Evolutionary conservation across 2,888 invertebrate species (phyloP).

Genomic region (Gymnosoma rotundatum): DNA sequence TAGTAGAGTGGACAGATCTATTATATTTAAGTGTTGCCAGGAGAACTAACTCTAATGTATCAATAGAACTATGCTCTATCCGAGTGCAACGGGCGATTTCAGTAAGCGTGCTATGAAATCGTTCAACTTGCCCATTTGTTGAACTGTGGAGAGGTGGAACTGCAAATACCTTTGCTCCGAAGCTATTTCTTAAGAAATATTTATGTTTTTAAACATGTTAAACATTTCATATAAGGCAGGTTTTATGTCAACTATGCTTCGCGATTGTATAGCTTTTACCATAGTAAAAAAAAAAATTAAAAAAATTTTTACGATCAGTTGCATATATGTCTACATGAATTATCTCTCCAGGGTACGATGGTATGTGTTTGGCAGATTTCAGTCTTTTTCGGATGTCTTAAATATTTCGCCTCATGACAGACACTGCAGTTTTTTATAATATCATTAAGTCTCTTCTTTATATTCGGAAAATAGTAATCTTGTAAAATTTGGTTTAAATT

Average conservation of each 20-base stretch:
- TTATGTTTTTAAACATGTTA: background rate
- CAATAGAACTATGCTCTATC: background rate
- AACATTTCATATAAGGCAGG: conserved; percentile 10
- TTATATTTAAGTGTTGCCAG: background rate
- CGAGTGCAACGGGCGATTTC: background rate
- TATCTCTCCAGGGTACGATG: conserved; percentile 3
- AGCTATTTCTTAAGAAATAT: background rate
- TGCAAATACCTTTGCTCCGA: background rate
- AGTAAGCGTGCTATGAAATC: conserved; percentile 13
- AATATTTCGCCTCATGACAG: background rate
- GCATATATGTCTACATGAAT: conserved; percentile 2
- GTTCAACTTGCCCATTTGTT: conserved; percentile 18
- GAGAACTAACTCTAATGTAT: background rate
- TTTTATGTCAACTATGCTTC: conserved; percentile 13
- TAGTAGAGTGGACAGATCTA: too few species aligned
- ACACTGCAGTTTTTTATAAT: background rate
- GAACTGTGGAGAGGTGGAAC: conserved; percentile 12
- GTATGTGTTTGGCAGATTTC: conserved; percentile 1
- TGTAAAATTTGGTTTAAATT: conserved; percentile 3
- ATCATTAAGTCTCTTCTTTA: background rate
- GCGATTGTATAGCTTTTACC: background rate
- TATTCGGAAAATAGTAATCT: background rate
- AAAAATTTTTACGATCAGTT: conserved; percentile 7
- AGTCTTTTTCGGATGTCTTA: background rate
- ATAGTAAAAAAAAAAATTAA: too few species aligned